Base-by-base conservation (phyloP, 2,113 vertebrate genomes). In the Rhea americana region DNA sequence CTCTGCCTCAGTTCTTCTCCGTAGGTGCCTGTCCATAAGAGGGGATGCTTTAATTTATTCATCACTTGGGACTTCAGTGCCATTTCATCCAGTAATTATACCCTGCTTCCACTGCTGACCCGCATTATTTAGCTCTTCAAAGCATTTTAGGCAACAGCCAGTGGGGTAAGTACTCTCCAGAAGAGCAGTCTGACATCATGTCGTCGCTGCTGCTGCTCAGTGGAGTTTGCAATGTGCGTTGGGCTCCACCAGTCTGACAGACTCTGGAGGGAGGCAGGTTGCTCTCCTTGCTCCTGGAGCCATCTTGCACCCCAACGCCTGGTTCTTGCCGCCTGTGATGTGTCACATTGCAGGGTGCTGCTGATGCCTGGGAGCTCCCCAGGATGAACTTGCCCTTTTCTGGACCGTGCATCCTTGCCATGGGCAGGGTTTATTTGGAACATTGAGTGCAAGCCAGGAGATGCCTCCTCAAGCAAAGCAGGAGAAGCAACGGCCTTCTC, bases 241-340 rank as follows among this genome's bases (percentile, higher is more conserved):
- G 35, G 22, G 65, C 26, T 59, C 47, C 20, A 3, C 3, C 4
- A 2, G 32, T 41, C 45, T 8, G 14, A 2, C 32, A 19, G 72
- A 7, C 13, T 14, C 25, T 0, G 0, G 39, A 19, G 12, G 12
- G 4, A 30, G 3, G 1, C 32, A 0, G 2, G 7, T 0, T 4
- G 1, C 14, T 13, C 14, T 13, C 53, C 35, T 22, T 1, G 5
- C 55, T 59, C 30, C 48, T 0, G 0, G 28, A 56, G 30, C 51
- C 0, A 0, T 19, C 0, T 1, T 0, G 1, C 37, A 30, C 47
- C 10, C 47, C 4, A 16, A 7, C 20, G 39, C 62, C 59, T 18
- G 39, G 50, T 14, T 76, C 61, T 41, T 37, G 11, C 45, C 39
- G 9, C 45, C 30, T n/a, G 10, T 0, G 2, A 4, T 26, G 62